phyloP scores from a whole-genome alignment of 30 jellyfish, hydroid and myxozoan species.

The Pelagia noctiluca region DNA sequence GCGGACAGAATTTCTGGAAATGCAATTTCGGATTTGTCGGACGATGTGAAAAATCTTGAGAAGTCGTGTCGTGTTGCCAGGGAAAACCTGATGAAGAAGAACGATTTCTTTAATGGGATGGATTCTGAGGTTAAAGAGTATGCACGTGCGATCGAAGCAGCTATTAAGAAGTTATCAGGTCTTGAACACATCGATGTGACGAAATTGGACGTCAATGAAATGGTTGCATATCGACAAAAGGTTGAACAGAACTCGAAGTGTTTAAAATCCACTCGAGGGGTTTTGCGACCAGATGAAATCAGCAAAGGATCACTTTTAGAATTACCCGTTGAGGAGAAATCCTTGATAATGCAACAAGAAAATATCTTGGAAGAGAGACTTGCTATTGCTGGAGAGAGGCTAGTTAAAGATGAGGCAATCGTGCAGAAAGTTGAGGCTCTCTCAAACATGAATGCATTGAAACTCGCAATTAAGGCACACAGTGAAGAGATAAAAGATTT shows the following conservation, averaged over 20 bases:
- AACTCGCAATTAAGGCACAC: not conserved
- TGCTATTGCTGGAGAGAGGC: constrained; percentile 28
- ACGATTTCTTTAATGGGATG: not conserved
- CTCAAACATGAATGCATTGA: constrained; percentile 9
- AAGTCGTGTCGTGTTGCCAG: constrained; percentile 24
- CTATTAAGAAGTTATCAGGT: not conserved
- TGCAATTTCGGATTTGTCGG: constrained; percentile 14
- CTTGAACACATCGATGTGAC: not conserved
- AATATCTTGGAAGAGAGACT: constrained; percentile 8
- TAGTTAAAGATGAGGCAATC: not conserved
- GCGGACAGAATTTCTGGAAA: not conserved
- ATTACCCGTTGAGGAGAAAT: constrained; percentile 17
- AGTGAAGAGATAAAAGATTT: constrained; percentile 1
- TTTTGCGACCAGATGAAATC: not conserved
- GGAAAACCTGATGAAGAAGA: constrained; percentile 21
- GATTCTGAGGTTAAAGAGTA: constrained; percentile 5
- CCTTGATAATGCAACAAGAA: constrained; percentile 1
- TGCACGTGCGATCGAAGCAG: constrained; percentile 15
- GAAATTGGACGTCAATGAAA: not conserved
- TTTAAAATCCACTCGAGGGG: not conserved
- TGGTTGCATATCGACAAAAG: not conserved
- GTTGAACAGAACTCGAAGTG: constrained; percentile 6
- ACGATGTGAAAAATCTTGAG: constrained; percentile 39
- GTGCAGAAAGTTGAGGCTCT: constrained; percentile 3
- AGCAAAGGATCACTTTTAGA: not conserved